These are phyloP conservation scores for Sphaerophoria taeniata DNA, from an alignment of 2,888 invertebrate genomes.

Conservation along the genomic window DNA sequence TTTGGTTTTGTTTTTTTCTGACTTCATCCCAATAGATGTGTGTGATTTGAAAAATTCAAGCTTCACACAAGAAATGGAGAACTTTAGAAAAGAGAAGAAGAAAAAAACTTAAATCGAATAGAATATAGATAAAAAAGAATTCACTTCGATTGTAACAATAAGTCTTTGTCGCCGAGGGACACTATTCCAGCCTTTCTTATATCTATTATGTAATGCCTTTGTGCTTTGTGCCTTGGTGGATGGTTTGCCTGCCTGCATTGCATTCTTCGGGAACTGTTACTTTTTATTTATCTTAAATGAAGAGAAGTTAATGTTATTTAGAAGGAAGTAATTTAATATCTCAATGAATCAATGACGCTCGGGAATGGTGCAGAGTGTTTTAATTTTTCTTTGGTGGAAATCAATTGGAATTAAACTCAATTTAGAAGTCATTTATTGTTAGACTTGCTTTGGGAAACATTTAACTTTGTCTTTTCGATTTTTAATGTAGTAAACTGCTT, in stretches of 20 bases:
- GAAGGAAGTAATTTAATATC: slow-evolving; percentile 65
- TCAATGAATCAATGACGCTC: slow-evolving; percentile 65
- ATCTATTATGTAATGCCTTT: slow-evolving; percentile 47
- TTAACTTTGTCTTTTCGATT: no score
- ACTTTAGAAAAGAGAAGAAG: background rate
- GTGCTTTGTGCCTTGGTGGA: background rate
- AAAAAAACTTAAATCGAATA: background rate
- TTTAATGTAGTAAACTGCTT: no score
- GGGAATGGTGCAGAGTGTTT: slow-evolving; percentile 23
- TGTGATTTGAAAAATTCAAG: slow-evolving; percentile 17
- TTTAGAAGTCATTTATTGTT: slow-evolving; percentile 42
- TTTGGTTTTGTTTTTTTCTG: slow-evolving; percentile 42
- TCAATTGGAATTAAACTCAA: slow-evolving; percentile 22
- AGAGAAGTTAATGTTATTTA: slow-evolving; percentile 31
- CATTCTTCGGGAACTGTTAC: background rate
- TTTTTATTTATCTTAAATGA: background rate
- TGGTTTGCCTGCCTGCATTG: background rate
- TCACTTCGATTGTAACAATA: slow-evolving; percentile 69
- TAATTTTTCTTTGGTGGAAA: slow-evolving; percentile 2
- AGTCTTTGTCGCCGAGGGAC: slow-evolving; percentile 73
- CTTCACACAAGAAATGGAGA: slow-evolving; percentile 29
- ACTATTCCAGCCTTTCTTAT: slow-evolving; percentile 48
- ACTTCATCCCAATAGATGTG: slow-evolving; percentile 24
- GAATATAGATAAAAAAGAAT: slow-evolving; percentile 16
- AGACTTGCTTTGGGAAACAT: slow-evolving; percentile 48